Evolutionary conservation across 2,888 invertebrate species (phyloP).

Genomic region (Drosophila ustulata): DNA sequence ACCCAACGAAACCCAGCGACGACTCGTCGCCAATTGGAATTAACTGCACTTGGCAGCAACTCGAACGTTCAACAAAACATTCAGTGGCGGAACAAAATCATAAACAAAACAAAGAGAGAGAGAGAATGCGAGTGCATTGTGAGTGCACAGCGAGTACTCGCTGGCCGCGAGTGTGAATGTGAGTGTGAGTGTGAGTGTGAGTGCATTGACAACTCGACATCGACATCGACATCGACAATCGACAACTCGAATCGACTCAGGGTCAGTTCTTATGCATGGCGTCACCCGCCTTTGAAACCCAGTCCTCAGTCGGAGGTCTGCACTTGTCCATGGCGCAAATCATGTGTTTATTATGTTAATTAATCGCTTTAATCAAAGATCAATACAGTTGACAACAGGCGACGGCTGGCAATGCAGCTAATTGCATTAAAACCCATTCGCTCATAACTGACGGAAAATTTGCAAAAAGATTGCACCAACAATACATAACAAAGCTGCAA

Average conservation of each 20-base stretch:
- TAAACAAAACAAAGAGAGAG: conserved; percentile 55
- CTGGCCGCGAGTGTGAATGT: not conserved
- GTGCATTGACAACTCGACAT: conserved; percentile 44
- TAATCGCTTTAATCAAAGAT: conserved; percentile 75
- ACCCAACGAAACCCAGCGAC: conserved; percentile 47
- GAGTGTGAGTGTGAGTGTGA: conserved; percentile 31
- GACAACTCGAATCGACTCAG: conserved; percentile 28
- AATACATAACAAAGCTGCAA: not conserved
- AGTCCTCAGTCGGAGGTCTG: conserved; percentile 62
- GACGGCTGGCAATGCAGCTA: conserved; percentile 22
- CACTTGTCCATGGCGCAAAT: conserved; percentile 61
- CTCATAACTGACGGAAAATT: conserved; percentile 12
- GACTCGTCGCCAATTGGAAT: conserved; percentile 74
- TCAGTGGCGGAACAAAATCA: conserved; percentile 71
- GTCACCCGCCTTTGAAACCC: conserved; percentile 57
- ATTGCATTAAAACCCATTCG: conserved; percentile 24
- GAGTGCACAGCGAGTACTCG: not conserved
- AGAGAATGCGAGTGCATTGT: not conserved
- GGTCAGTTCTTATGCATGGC: conserved; percentile 61
- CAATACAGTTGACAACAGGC: conserved; percentile 61
- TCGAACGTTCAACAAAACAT: conserved; percentile 28
- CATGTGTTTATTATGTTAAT: conserved; percentile 74
- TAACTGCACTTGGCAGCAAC: conserved; percentile 74
- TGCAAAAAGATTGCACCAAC: conserved; percentile 3
- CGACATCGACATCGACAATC: not conserved